Evolutionary conservation across 2,113 vertebrate genomes (phyloP), one percentile per base, ranked within the genome.

Genomic region (Mesocricetus auratus): DNA sequence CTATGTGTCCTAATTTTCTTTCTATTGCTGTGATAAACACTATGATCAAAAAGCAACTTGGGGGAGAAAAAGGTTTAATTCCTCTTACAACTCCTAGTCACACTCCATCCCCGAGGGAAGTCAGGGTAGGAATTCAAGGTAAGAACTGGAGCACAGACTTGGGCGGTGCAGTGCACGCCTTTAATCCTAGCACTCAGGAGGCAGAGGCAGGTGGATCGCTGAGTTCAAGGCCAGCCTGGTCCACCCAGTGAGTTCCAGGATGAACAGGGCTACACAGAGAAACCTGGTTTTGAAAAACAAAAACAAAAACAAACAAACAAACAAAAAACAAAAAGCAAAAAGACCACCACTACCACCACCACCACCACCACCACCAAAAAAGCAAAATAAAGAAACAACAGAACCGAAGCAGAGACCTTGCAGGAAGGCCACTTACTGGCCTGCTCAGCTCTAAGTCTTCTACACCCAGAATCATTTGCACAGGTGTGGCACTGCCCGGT

Each of bases 151-250:
- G 26, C 42, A 29, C 36, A 83, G 79, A 60, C 5, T n/a, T 24
- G 21, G 33, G 19, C 0, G 5, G 6, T 58, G 79, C 7, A 36
- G 10, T 2, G 4, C 22, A 56, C 0, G 3, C 21, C 36, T 82
- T n/a, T 82, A 82, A 60, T 60, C 36, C 1, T 22, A 60, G 78
- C 79, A 39, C 56, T 58, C 3, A 2, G 22, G 79, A 39, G 36
- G 36, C 21, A 29, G 56, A 83, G 56, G 56, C 22, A 60, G 21
- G 21, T 0, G 1, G 22, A 60, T 26, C 56, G 7, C 36, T 39
- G 56, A 82, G 36, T 15, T n/a, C 7, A 3, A 82, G 24, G 42
- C 11, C 12, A 45, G 24, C 42, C 42, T 75, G 24, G 42, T 29
- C 24, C 15, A 75, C 12, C 15, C 24, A 75, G 73, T 45, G 24